phyloP scores from a whole-genome alignment of 2,888 invertebrate genomes.

The Hemicrepidius hirtus region DNA sequence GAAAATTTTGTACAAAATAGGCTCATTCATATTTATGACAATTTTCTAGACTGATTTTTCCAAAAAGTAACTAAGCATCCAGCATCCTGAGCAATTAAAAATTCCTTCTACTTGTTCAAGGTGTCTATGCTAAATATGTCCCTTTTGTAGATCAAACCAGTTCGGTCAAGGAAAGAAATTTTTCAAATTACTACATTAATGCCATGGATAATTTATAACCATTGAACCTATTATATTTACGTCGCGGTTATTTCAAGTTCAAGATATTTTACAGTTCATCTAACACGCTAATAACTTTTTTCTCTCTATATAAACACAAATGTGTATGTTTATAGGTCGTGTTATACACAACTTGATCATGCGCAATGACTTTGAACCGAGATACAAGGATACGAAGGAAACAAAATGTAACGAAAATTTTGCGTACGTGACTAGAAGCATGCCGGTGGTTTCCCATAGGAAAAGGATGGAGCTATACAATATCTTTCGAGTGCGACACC shows the following conservation, averaged over 20 bases:
- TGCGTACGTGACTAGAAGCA: constrained; percentile 73
- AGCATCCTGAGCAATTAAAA: too few relatives aligned
- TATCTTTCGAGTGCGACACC: constrained; percentile 28
- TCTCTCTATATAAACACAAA: constrained; percentile 15
- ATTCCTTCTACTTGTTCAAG: too few relatives aligned
- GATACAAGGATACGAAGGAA: constrained; percentile 43
- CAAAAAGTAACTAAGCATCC: too few relatives aligned
- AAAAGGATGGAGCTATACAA: constrained; percentile 34
- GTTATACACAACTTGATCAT: background rate
- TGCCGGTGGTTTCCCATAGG: constrained; percentile 54
- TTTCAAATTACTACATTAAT: too few relatives aligned
- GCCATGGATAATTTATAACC: background rate
- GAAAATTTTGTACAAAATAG: too few relatives aligned
- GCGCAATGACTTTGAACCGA: background rate
- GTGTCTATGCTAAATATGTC: too few relatives aligned
- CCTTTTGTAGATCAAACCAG: too few relatives aligned
- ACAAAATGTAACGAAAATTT: constrained; percentile 56
- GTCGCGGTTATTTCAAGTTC: background rate
- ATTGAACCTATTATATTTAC: background rate
- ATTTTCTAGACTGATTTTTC: too few relatives aligned
- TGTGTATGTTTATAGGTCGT: background rate
- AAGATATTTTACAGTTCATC: background rate
- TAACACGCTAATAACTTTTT: background rate
- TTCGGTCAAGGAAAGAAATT: too few relatives aligned
- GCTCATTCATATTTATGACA: too few relatives aligned